Base-by-base conservation (phyloP, 1,140 invertebrate genomes). In the Heliconius nattereri region DNA sequence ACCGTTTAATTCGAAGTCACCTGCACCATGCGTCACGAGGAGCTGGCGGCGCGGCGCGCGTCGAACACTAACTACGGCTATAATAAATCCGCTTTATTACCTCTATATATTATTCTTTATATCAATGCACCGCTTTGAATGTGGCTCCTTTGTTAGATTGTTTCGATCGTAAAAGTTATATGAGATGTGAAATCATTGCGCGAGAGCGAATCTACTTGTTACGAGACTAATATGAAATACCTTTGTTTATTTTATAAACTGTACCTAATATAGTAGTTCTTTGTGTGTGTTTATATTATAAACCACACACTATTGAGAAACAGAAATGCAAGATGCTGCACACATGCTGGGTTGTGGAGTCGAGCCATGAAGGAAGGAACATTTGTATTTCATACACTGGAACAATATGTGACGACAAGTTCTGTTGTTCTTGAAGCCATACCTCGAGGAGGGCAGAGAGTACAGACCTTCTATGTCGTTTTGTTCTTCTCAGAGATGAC, bases 31-130 rank as follows among this genome's bases (percentile, higher is more conserved):
- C 60, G 16, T 66, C 60, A 66, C 13, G 26, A 66, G 60, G 57
- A 1, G 60, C 60, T 13, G n/a, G 32, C 5, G 29, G 29, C 0
- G 37, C 60, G 23, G 60, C 9, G 13, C 3, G 71, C 35, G 35
- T 40, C 71, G 71, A 72, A 72, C 76, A 70, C 81, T 82, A 82
- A 82, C 81, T 82, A 79, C 78, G 77, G 54, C 81, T 66, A 73
- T 73, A 82, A 82, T 82, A 82, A 82, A 82, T 82, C 75, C 81
- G 70, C 54, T 76, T 79, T 82, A 82, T 82, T 71, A 75, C 81
- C 35, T 40, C 72, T 82, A 79, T 82, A 82, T 79, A 79, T 82
- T 81, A 77, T 81, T 81, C 32, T 79, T 78, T 71, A 72, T 45
- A 78, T 71, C 35, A 73, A 76, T 60, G 57, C 75, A 76, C 29